These are phyloP conservation scores for Malthinus flaveolus DNA, from an alignment of 2,888 invertebrate genomes.

Conservation along the genomic window DNA sequence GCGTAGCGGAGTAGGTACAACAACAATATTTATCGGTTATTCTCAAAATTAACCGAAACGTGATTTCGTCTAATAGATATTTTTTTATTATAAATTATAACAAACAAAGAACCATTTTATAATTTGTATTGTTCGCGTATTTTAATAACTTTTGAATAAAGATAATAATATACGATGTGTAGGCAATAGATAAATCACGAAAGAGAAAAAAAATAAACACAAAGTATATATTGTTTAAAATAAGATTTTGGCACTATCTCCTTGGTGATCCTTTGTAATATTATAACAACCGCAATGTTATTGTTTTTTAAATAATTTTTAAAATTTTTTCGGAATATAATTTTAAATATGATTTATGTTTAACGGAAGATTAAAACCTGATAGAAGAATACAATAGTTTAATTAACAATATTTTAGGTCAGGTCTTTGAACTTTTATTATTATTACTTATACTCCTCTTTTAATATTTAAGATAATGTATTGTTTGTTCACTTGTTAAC, in stretches of 20 bases:
- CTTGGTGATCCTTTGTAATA: not conserved
- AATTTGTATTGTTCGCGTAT: not conserved
- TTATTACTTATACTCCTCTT: not conserved
- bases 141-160: not conserved
- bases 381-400: slow-evolving; percentile 7
- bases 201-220: too few relatives aligned
- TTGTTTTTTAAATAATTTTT: not conserved
- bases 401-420: slow-evolving; percentile 21
- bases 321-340: not conserved
- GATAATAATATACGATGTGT: not conserved
- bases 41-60: too few relatives aligned
- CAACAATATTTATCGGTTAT: too few relatives aligned
- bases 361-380: not conserved
- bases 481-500: slow-evolving; percentile 5
- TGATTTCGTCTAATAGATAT: too few relatives aligned
- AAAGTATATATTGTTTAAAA: not conserved
- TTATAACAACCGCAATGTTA: slow-evolving; percentile 3
- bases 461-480: not conserved
- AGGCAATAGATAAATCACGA: not conserved
- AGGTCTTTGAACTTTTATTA: slow-evolving; percentile 27
- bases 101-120: too few relatives aligned
- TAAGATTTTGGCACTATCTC: not conserved
- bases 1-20: too few relatives aligned
- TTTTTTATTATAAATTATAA: too few relatives aligned
- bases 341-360: slow-evolving; percentile 6